These are phyloP conservation scores for Morinoia aosen DNA, from an alignment of 2,888 invertebrate genomes.

Conservation along the genomic window DNA sequence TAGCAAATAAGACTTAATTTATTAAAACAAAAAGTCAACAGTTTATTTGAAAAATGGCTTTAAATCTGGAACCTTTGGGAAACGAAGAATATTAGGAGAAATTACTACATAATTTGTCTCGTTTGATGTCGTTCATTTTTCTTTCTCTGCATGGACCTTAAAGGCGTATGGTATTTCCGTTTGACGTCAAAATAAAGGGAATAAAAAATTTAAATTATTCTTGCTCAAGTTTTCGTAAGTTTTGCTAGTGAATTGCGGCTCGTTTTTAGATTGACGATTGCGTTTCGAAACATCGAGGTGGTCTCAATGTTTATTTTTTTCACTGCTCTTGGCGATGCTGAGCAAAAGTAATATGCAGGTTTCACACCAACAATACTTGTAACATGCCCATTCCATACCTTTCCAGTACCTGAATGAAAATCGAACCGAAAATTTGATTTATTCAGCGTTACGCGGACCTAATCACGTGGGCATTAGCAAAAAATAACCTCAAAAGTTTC, in stretches of 20 bases:
- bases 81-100: neutral
- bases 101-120: neutral
- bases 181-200: neutral
- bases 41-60: neutral
- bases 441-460: neutral
- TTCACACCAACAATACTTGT: neutral
- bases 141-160: neutral
- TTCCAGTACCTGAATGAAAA: neutral
- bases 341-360: neutral
- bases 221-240: neutral
- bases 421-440: neutral
- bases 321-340: neutral
- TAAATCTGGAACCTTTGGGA: neutral
- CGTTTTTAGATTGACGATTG: neutral
- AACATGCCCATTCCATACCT: neutral
- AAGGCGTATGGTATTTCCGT: neutral
- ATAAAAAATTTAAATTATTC: neutral
- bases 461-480: neutral
- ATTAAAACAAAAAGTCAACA: neutral
- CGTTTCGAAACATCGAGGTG: neutral
- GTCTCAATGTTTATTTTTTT: neutral
- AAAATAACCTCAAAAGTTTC: neutral
- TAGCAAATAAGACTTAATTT: neutral
- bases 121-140: neutral
- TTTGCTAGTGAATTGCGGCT: neutral